A percentile compares a stretch with the other conserved stretches of the same genome.
These are phyloP conservation scores for Mesocricetus auratus DNA, from an alignment of 2,113 vertebrate genomes.

Conservation along the genomic window DNA sequence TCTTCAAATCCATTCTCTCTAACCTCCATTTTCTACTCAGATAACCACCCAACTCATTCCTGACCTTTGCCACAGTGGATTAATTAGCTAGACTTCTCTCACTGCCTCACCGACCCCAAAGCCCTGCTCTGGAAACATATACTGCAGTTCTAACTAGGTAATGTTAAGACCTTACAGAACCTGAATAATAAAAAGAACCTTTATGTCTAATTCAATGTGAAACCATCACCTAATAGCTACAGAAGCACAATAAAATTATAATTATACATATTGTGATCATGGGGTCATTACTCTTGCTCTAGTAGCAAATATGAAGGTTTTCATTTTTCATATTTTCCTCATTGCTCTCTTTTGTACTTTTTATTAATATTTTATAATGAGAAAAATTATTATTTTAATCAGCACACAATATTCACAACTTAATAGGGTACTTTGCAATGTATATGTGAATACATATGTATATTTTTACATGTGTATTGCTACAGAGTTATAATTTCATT, in stretches of 20 bases:
- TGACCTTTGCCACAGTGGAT: conserved; percentile 46
- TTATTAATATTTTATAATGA: not conserved
- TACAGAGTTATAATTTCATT: not conserved
- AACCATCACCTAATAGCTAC: not conserved
- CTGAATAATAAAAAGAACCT: not conserved
- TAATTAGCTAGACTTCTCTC: conserved; percentile 45
- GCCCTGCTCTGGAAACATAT: conserved; percentile 10
- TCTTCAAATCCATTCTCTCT: conserved; percentile 1
- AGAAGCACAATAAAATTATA: not conserved
- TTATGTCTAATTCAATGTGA: not conserved
- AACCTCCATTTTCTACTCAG: not conserved
- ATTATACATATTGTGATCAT: not conserved
- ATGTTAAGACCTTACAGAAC: not conserved
- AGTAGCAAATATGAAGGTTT: not conserved
- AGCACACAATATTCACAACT: not conserved
- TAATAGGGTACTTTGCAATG: not conserved
- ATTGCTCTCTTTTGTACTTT: not conserved
- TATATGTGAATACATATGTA: not conserved
- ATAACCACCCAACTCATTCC: not conserved
- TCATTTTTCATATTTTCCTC: not conserved
- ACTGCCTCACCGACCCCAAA: conserved; percentile 35
- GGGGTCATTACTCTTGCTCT: not conserved
- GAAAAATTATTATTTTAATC: not conserved
- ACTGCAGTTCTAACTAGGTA: conserved; percentile 33
- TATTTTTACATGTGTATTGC: not conserved